Evolutionary conservation across 2,797 vertebrate genomes (phyloP).

Genomic region (Channa striata): DNA sequence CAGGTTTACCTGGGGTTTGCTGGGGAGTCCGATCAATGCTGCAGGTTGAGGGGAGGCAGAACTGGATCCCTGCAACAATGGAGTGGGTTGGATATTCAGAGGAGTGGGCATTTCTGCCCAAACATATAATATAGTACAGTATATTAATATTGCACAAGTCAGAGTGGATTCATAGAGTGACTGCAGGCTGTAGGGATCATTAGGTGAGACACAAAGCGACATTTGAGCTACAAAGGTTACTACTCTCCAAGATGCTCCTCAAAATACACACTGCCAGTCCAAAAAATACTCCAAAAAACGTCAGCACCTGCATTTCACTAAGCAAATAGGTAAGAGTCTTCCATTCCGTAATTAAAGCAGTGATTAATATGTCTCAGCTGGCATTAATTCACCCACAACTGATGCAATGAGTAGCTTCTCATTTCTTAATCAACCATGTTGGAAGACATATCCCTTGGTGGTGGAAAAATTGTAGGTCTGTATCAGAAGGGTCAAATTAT

Average conservation of each 20-base stretch:
- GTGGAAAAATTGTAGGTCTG: no score
- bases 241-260: background rate
- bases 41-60: conserved; percentile 84
- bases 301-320: no score
- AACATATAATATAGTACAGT: conserved; percentile 42
- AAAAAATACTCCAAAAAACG: no score
- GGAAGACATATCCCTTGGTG: no score
- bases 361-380: no score
- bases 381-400: no score
- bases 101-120: conserved; percentile 50
- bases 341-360: no score
- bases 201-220: conserved; percentile 1
- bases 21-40: conserved; percentile 80
- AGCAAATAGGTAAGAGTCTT: no score
- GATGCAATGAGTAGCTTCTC: no score
- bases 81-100: conserved; percentile 71
- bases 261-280: background rate
- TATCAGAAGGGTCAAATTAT: no score
- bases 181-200: background rate
- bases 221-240: background rate
- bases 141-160: conserved; percentile 31
- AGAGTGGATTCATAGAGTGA: conserved; percentile 13
- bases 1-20: conserved; percentile 82
- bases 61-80: conserved; percentile 86
- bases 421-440: no score